phyloP scores from a whole-genome alignment of 2,888 invertebrate genomes.

The Protonemura montana region DNA sequence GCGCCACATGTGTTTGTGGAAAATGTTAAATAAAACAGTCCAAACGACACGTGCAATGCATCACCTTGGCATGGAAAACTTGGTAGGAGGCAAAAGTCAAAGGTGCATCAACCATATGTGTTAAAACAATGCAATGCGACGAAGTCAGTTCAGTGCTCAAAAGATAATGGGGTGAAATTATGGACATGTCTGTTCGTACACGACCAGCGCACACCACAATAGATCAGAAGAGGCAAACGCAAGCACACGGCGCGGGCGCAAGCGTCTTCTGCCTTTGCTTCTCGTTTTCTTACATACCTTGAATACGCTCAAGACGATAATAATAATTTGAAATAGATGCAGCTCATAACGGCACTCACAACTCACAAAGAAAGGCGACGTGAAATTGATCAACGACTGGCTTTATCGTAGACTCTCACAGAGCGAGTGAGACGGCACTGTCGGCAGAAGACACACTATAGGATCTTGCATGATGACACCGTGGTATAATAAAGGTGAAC shows the following conservation, averaged over 20 bases:
- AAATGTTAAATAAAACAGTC: neutral
- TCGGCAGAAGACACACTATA: neutral
- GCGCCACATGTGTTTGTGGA: neutral
- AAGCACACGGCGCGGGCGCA: neutral
- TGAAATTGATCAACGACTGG: neutral
- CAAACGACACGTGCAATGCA: neutral
- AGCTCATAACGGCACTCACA: conserved; percentile 12
- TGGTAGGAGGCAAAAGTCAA: neutral
- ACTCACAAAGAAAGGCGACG: neutral
- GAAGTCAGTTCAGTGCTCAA: neutral
- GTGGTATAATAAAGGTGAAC: neutral
- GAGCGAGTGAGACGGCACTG: neutral
- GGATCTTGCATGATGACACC: neutral
- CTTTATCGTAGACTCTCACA: neutral
- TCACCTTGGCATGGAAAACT: neutral
- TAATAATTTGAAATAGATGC: conserved; percentile 12
- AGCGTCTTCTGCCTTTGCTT: neutral
- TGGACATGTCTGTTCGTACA: neutral
- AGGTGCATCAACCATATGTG: neutral
- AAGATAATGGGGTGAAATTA: neutral
- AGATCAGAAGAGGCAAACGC: neutral
- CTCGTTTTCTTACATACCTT: neutral
- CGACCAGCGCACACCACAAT: neutral
- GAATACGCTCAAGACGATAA: neutral
- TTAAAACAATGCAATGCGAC: neutral